Evolutionary conservation across 1,140 invertebrate genomes (phyloP).

Genomic region (Drosophila tsacasi): DNA sequence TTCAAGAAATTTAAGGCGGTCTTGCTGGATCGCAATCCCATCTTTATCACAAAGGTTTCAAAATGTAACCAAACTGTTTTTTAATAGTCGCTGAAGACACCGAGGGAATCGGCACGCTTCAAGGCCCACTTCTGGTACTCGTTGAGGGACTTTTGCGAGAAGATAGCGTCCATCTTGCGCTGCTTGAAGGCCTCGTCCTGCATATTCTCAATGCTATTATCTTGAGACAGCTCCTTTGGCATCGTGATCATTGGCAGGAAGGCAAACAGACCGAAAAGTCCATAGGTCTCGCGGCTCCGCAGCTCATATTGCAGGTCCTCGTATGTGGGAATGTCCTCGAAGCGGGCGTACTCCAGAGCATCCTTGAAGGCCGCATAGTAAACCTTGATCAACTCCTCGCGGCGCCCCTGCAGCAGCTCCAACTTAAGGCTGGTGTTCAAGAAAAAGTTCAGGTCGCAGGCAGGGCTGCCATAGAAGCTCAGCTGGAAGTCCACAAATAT

Average conservation of each 20-base stretch:
- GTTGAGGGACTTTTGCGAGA: conserved; percentile 58
- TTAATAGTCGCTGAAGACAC: conserved; percentile 73
- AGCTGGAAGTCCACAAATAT: conserved; percentile 86
- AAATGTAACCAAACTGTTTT: not conserved
- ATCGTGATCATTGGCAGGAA: conserved; percentile 75
- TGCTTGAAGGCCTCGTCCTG: conserved; percentile 55
- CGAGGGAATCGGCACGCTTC: conserved; percentile 63
- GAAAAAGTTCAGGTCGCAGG: conserved; percentile 79
- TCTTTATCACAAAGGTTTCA: conserved; percentile 13
- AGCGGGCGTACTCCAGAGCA: conserved; percentile 83
- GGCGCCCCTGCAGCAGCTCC: conserved; percentile 68
- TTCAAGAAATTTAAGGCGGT: no score
- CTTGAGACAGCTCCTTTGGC: conserved; percentile 63
- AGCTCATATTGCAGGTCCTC: conserved; percentile 77
- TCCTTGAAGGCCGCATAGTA: conserved; percentile 73
- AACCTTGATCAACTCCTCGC: conserved; percentile 77
- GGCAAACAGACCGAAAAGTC: conserved; percentile 67
- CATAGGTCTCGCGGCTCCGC: conserved; percentile 74
- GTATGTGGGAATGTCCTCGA: conserved; percentile 84
- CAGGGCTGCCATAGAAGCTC: conserved; percentile 76
- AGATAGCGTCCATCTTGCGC: conserved; percentile 64
- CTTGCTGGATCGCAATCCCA: not conserved
- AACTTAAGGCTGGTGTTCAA: conserved; percentile 73
- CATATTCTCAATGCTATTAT: conserved; percentile 74
- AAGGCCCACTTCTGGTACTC: conserved; percentile 65